These are phyloP conservation scores for Amniataba percoides DNA, from an alignment of 2,797 vertebrate species.

Conservation along the genomic window DNA sequence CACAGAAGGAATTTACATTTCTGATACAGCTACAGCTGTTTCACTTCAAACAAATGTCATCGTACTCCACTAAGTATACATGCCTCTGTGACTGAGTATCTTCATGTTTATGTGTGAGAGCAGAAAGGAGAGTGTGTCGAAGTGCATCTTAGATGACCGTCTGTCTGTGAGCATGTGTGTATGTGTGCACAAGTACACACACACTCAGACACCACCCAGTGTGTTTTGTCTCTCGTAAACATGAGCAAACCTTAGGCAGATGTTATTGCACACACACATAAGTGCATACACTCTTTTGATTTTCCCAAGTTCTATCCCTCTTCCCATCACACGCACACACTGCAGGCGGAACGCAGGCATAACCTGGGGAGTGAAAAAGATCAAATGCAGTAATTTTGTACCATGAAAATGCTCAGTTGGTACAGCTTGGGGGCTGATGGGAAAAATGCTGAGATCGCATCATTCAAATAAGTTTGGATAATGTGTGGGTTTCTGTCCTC, in stretches of 20 bases:
- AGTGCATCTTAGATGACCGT: conserved; percentile 15
- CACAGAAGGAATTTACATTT: conserved; percentile 4
- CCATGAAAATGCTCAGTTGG: conserved; percentile 10
- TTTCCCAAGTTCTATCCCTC: not conserved
- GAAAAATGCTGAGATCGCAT: conserved; percentile 37
- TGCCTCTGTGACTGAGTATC: conserved; percentile 32
- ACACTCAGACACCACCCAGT: conserved; percentile 18
- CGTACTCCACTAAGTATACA: conserved; percentile 41
- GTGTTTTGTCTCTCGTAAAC: conserved; percentile 29
- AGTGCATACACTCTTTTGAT: not conserved
- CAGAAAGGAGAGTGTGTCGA: conserved; percentile 17
- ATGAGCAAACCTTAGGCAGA: conserved; percentile 7
- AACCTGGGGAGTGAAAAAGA: conserved; percentile 6
- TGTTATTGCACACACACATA: not conserved
- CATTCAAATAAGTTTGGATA: conserved; percentile 20
- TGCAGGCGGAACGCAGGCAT: conserved; percentile 17
- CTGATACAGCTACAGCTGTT: conserved; percentile 58
- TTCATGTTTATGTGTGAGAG: conserved; percentile 57
- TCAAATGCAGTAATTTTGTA: conserved; percentile 26
- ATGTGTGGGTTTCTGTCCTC: conserved; percentile 23
- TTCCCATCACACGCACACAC: conserved; percentile 18
- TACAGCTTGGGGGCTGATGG: conserved; percentile 12
- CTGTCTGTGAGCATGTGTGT: not conserved
- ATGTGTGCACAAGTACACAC: conserved; percentile 5
- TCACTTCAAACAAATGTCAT: conserved; percentile 69